Evolutionary conservation across 2,888 invertebrate genomes (phyloP), one percentile per base, ranked within the genome.

Genomic region (Resseliella maxima): DNA sequence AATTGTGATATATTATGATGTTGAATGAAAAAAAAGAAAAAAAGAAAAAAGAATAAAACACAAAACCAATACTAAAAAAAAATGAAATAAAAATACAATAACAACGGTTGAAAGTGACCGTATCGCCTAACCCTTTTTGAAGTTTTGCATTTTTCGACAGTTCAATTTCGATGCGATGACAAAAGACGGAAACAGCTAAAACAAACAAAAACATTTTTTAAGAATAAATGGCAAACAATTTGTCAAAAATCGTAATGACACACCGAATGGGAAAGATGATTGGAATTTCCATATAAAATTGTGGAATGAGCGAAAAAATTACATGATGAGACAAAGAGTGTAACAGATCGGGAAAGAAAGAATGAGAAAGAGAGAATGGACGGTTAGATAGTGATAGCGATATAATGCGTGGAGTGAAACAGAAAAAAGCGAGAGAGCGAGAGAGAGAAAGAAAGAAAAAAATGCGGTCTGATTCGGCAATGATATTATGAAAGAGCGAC

Each of bases 1-100:
- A 72, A 31, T 31, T 72, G 72, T 72, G 72, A 72, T 12, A 72
- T 35, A 72, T 72, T 72, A 72, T 35, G 72, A 72, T 72, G 72
- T n/a, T 31, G 72, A n/a, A 31, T 72, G n/a, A n/a, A n/a, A n/a
- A n/a, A n/a, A n/a, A n/a, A n/a, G n/a, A n/a, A 50, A 15, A 50
- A 50, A 50, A 15, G 18, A 50, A 50, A 15, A 21, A 50, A 8
- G 6, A 18, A 15, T 50, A 18, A 50, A 50, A 50, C 18, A 2
- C 46, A 50, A 50, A 50, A 50, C 18, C 15, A 8, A 18, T 6
- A 50, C 18, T 45, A 10, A 45, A 45, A 45, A 45, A 45, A 10
- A 12, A 10, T 45, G 45, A 45, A 45, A 45, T 45, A 12, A 12
- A 45, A 12, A 5, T 12, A 45, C 45, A 10, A 12, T 45, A 10